phyloP scores from a whole-genome alignment of 1,140 invertebrate genomes.

The Doryteuthis pealeii region DNA sequence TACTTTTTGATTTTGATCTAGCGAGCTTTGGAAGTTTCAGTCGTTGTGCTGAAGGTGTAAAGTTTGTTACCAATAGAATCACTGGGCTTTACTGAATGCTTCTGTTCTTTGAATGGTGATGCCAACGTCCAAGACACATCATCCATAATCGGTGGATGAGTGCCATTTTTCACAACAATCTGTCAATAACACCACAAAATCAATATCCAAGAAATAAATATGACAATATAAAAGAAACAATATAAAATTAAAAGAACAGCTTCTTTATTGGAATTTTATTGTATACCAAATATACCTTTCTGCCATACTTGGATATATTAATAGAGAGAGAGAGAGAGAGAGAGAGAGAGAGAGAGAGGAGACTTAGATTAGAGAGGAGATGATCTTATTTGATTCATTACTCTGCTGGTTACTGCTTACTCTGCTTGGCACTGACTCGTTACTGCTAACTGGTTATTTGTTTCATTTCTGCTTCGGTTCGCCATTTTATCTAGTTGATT shows the following conservation, averaged over 20 bases:
- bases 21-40: constrained; percentile 62
- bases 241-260: neutral
- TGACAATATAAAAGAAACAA: too few species aligned
- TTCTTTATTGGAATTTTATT: neutral
- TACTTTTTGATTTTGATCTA: constrained; percentile 44
- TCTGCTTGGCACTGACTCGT: too few species aligned
- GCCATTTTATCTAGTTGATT: too few species aligned
- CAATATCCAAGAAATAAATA: constrained; percentile 8
- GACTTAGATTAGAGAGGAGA: too few species aligned
- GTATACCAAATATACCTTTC: neutral
- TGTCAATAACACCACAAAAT: constrained; percentile 29
- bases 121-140: constrained; percentile 60
- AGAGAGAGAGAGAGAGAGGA: too few species aligned
- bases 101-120: constrained; percentile 59
- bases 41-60: constrained; percentile 63
- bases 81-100: constrained; percentile 64
- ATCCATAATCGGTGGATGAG: constrained; percentile 60
- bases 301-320: too few species aligned
- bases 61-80: constrained; percentile 69
- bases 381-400: too few species aligned
- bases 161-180: constrained; percentile 57
- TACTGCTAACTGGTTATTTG: too few species aligned
- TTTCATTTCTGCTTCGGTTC: too few species aligned
- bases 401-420: too few species aligned
- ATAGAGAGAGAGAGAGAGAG: neutral